Base-by-base conservation (phyloP, 2,113 vertebrate genomes). In the Aegithalos caudatus region DNA sequence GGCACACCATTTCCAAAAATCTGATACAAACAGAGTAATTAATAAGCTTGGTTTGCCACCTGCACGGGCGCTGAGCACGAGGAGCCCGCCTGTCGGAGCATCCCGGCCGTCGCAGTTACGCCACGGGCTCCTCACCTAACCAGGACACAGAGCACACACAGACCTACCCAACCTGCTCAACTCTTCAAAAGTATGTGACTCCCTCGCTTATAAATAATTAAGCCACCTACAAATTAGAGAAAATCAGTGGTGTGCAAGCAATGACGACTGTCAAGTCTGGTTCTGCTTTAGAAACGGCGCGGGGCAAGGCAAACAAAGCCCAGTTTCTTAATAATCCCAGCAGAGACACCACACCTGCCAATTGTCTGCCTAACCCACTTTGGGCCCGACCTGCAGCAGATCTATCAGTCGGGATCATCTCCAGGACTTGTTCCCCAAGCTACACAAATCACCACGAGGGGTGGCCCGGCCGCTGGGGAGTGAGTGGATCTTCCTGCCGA, bases 361-460 rank as follows among this genome's bases (percentile, higher is more conserved):
- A 95, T 74, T 90, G 90, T 94, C 96, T 92, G 86, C 47, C 12
- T 92, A 97, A 96, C 95, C 97, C 97, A 96, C 96, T 96, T 77
- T 92, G 90, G 86, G 93, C 95, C 83, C 74, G 38, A 94, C 96
- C 95, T 96, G 72, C 92, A 86, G 88, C 81, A 95, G 58, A n/a
- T 69, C 28, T 72, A 91, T 94, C 90, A 93, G 85, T 50, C 87
- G 72, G 97, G 96, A 95, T 95, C 97, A 95, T 97, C 95, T 95
- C 95, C 89, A 33, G 97, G 97, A 97, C 97, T 96, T 90, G 82
- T 88, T 97, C 98, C 97, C 96, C 91, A 94, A 96, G 95, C 96
- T 97, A 82, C 82, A 86, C 95, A 97, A 98, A 97, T 96, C 96
- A 95, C 91, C 94, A 73, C 7, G 94, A 93, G 94, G 94, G 92